These are phyloP conservation scores for Rhincodon typus DNA, from an alignment of 2,797 vertebrate species.

Conservation along the genomic window DNA sequence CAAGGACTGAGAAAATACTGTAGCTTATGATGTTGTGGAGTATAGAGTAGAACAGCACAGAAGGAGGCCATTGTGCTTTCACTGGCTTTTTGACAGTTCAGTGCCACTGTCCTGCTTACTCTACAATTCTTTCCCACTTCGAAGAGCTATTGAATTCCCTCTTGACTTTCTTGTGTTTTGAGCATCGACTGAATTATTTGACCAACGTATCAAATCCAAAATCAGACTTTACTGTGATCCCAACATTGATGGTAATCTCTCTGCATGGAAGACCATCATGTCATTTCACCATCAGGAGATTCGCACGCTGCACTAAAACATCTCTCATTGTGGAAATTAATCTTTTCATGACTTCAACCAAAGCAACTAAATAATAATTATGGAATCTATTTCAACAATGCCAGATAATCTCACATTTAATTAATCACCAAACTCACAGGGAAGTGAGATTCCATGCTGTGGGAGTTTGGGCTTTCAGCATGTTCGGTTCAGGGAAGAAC, in stretches of 20 bases:
- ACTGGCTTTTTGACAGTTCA: background rate
- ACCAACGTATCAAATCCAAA: background rate
- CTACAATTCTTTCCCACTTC: background rate
- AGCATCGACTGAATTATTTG: background rate
- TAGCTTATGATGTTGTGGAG: background rate
- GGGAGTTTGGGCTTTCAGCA: too few species aligned
- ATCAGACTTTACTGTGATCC: too few species aligned
- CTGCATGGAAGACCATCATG: background rate
- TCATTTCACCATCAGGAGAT: background rate
- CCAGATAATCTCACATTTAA: background rate
- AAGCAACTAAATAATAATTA: background rate
- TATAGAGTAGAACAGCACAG: background rate
- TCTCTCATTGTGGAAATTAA: background rate
- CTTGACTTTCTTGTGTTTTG: background rate
- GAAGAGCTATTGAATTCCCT: background rate
- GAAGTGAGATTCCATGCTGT: background rate
- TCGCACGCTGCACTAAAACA: background rate
- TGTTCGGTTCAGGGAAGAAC: background rate
- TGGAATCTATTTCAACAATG: background rate
- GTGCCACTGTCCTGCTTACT: background rate
- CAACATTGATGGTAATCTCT: background rate
- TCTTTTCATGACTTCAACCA: background rate
- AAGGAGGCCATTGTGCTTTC: background rate
- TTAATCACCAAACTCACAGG: background rate
- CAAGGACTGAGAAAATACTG: too few species aligned